Evolutionary conservation across 2,888 invertebrate genomes (phyloP).

Genomic region (Phania funesta): DNA sequence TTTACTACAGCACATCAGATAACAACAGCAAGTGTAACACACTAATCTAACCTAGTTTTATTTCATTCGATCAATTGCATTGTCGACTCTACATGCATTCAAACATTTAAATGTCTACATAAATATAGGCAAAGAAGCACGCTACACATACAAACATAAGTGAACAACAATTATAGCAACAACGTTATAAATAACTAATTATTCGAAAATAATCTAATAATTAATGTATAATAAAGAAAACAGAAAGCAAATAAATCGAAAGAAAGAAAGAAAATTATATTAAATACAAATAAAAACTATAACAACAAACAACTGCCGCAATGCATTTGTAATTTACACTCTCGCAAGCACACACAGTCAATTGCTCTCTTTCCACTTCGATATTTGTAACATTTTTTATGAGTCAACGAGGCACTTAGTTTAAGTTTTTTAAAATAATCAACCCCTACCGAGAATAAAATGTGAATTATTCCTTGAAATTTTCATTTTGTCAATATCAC

Average conservation of each 20-base stretch:
- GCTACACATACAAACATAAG: constrained; percentile 1
- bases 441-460: too few species aligned
- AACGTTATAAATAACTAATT: constrained; percentile 1
- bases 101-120: constrained; percentile 7
- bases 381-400: constrained; percentile 12
- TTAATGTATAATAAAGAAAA: constrained; percentile 34
- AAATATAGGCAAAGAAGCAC: not conserved
- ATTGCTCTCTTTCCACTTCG: not conserved
- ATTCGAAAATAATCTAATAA: constrained; percentile 37
- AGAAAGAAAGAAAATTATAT: constrained; percentile 25
- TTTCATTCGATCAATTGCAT: constrained; percentile 52
- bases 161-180: constrained; percentile 3
- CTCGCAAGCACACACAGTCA: not conserved
- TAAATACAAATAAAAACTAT: constrained; percentile 18
- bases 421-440: too few species aligned
- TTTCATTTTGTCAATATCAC: too few species aligned
- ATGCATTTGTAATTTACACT: not conserved
- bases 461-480: too few species aligned
- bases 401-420: not conserved
- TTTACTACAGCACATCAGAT: constrained; percentile 33
- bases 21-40: constrained; percentile 54
- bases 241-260: constrained; percentile 30
- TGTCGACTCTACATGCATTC: constrained; percentile 26
- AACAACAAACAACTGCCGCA: constrained; percentile 27
- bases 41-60: constrained; percentile 63